Conservation (phyloP, 2,888 invertebrate species). For the Cheilosia scutellata region DNA sequence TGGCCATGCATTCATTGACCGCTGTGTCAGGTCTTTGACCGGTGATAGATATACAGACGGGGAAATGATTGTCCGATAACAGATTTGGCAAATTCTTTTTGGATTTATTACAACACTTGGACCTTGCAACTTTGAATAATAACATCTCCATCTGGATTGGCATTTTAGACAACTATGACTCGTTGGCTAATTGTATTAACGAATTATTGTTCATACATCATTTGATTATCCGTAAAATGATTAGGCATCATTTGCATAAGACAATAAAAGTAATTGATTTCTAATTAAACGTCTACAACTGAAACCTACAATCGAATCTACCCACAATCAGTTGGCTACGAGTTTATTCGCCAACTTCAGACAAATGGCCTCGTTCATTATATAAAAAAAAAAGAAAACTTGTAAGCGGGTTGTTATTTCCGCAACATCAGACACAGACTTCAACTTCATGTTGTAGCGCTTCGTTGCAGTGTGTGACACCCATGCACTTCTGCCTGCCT, state of each 20-base stretch:
- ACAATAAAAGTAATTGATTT: constrained; percentile 41
- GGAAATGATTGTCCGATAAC: too few relatives aligned
- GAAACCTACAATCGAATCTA: constrained; percentile 33
- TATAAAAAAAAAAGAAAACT: background rate
- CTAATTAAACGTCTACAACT: constrained; percentile 22
- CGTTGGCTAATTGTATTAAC: too few relatives aligned
- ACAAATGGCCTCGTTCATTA: constrained; percentile 42
- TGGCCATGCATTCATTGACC: too few relatives aligned
- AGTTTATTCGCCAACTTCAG: constrained; percentile 6
- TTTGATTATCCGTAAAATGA: background rate
- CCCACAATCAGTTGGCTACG: constrained; percentile 16
- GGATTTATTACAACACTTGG: too few relatives aligned
- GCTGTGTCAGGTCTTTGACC: too few relatives aligned
- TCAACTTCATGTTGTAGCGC: background rate
- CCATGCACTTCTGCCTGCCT: constrained; percentile 21
- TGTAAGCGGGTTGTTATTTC: constrained; percentile 34
- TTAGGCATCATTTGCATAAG: constrained; percentile 17
- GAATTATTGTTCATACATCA: too few relatives aligned
- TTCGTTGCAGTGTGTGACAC: constrained; percentile 33
- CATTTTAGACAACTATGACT: too few relatives aligned
- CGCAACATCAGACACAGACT: constrained; percentile 6
- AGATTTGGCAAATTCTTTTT: too few relatives aligned
- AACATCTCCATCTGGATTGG: too few relatives aligned
- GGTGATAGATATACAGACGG: too few relatives aligned
- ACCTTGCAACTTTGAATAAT: too few relatives aligned